Evolutionary conservation across 2,888 invertebrate species (phyloP), one percentile per base, ranked within the genome.

Genomic region (Agonum fuliginosum): DNA sequence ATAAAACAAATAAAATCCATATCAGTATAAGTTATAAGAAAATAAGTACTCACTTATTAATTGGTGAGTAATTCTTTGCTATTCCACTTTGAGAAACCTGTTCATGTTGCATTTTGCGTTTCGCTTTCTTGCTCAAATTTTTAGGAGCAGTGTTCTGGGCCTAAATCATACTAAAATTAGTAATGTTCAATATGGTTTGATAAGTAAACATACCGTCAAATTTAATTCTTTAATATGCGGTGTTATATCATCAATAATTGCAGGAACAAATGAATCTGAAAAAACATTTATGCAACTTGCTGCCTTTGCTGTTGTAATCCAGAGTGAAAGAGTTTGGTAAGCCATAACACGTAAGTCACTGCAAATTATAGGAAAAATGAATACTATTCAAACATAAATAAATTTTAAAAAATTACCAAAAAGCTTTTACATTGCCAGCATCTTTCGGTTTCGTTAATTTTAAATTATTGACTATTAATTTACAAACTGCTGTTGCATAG

Each of bases 391-490:
- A 24, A 22, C 34, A 46, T 34, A 30, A 12, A 62, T 24, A 14
- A 46, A 58, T 17, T 19, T 75, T 70, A 8, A 37, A 48, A 78
- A 58, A 62, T 70, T 77, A 77, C 77, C 77, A 77, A 20, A 43
- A 41, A 2, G 41, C 19, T 70, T 37, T 41, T 3, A 70, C 41
- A 27, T 54, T 54, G 37, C 5, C 70, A 10, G 54, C 77, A 48
- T 78, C 46, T 37, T 79, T 74, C 1, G 34, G 72, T 43, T 71
- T 74, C 0, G 78, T 79, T 24, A 78, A 75, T 62, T 75, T 78
- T 34, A 81, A 78, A 43, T 77, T 79, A 74, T 81, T 80, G 34
- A 80, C 70, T 27, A 81, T 65, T 51, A 81, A 41, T 51, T 81
- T 81, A 5, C 78, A 78, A 43, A 81, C 80, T 27, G 30, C 30